Conservation (phyloP, 2,113 vertebrate genomes). For the Rousettus leschenaultii region DNA sequence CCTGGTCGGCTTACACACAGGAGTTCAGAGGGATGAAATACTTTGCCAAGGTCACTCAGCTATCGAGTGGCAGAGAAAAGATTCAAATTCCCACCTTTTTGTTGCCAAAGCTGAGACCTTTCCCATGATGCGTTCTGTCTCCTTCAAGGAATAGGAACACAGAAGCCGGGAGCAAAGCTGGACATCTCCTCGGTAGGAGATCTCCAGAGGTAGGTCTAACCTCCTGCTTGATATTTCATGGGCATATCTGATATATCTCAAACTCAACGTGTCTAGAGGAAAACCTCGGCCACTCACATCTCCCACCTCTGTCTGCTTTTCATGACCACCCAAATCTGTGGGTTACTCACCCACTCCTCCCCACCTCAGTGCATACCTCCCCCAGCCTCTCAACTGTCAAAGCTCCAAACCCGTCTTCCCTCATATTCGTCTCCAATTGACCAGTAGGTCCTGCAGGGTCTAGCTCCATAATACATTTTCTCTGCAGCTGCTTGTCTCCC, state of each 20-base stretch:
- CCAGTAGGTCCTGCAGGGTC: neutral
- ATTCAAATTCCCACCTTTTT: neutral
- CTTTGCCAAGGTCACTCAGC: neutral
- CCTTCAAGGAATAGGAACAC: neutral
- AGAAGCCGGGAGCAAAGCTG: neutral
- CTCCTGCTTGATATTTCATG: neutral
- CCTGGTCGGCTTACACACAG: no score
- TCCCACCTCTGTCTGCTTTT: neutral
- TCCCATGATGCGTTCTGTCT: neutral
- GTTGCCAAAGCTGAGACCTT: neutral
- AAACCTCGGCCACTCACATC: neutral
- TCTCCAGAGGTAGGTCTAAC: no score
- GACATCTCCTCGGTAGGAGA: fast-evolving
- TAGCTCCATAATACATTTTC: neutral
- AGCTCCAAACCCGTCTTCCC: no score
- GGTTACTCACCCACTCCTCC: neutral
- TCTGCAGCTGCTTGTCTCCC: neutral
- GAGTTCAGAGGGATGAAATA: neutral
- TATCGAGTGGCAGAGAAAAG: neutral
- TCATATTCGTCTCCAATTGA: neutral
- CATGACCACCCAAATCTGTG: neutral
- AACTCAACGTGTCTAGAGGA: neutral
- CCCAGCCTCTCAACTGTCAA: neutral
- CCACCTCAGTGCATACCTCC: neutral
- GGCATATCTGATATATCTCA: neutral